Conservation (phyloP, 1,140 invertebrate genomes). For the Papilio dardanus region DNA sequence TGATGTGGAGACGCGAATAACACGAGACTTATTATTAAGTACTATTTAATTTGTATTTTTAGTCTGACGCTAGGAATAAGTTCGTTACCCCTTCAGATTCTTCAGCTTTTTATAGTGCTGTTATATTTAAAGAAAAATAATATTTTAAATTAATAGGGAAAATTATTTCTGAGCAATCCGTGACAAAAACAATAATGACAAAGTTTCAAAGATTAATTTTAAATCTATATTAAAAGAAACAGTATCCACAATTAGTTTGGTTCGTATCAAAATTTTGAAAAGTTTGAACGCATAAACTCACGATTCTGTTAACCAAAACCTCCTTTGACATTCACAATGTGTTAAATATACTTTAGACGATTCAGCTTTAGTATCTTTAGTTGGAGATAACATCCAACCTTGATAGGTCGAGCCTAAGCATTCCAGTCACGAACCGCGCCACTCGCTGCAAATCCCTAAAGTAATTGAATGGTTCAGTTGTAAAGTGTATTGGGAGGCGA, state of each 20-base stretch:
- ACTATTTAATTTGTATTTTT: not conserved
- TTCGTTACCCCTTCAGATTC: not conserved
- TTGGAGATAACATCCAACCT: constrained; percentile 18
- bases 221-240: too few species aligned
- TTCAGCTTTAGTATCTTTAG: constrained; percentile 28
- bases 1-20: constrained; percentile 17
- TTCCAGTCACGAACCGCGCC: constrained; percentile 41
- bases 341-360: constrained; percentile 3
- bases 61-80: not conserved
- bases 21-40: not conserved
- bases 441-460: constrained; percentile 33
- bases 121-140: not conserved
- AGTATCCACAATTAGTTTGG: not conserved
- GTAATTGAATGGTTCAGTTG: constrained; percentile 44
- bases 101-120: too few species aligned
- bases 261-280: not conserved
- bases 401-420: constrained; percentile 31
- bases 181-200: too few species aligned
- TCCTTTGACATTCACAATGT: constrained; percentile 14
- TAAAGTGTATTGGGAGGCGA: constrained; percentile 43
- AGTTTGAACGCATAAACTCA: not conserved
- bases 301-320: not conserved
- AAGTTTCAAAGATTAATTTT: too few species aligned
- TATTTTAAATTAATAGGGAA: not conserved
- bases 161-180: too few species aligned